Evolutionary conservation across 2,113 vertebrate species (phyloP).

Genomic region (Psilopsiagon aurifrons): DNA sequence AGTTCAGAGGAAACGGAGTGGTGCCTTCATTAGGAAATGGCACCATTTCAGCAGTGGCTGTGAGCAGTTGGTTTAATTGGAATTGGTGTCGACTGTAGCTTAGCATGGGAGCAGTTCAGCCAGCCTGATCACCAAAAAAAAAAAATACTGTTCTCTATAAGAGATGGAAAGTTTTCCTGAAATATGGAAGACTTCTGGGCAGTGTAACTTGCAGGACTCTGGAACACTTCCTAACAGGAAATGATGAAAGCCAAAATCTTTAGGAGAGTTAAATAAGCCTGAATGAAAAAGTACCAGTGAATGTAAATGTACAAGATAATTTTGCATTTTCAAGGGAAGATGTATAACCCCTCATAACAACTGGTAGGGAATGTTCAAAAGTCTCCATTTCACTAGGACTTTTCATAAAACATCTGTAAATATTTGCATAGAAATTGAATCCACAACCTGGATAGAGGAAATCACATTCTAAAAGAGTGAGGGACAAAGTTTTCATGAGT

Average conservation of each 20-base stretch:
- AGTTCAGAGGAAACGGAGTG: not conserved
- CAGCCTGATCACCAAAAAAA: not conserved
- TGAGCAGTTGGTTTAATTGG: not conserved
- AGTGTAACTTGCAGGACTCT: constrained; percentile 30
- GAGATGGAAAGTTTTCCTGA: constrained; percentile 35
- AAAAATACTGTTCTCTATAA: not conserved
- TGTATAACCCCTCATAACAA: not conserved
- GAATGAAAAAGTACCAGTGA: constrained; percentile 46
- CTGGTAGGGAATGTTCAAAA: not conserved
- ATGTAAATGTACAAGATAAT: not conserved
- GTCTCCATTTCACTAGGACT: constrained; percentile 17
- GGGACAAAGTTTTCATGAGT: not conserved
- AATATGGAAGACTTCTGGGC: constrained; percentile 44
- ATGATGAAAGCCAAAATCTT: constrained; percentile 50
- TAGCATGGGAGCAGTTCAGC: not conserved
- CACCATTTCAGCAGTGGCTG: not conserved
- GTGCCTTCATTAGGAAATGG: not conserved
- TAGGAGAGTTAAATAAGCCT: constrained; percentile 17
- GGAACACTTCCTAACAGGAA: constrained; percentile 59
- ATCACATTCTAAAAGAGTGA: not conserved
- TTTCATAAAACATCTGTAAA: not conserved
- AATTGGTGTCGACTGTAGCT: not conserved
- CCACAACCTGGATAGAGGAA: not conserved
- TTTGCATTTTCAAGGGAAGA: constrained; percentile 6
- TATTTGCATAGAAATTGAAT: constrained; percentile 46